Percentiles rank a stretch among this genome's conserved stretches.
Conservation (phyloP, 1,140 invertebrate genomes). For the Maconellicoccus hirsutus region DNA sequence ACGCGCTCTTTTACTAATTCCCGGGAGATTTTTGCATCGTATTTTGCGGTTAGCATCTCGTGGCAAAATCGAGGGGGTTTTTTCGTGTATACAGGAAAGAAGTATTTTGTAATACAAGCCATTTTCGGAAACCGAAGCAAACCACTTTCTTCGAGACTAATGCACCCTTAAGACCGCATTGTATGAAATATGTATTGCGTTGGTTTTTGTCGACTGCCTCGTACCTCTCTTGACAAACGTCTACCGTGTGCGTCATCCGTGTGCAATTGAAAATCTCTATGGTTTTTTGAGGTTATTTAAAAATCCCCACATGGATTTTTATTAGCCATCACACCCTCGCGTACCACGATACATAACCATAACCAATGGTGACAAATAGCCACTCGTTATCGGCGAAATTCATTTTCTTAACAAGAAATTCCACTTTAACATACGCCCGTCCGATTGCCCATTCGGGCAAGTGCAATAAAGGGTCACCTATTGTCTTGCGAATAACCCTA, state of each 20-base stretch:
- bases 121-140: background rate
- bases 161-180: background rate
- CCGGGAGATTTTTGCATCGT: background rate
- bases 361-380: background rate
- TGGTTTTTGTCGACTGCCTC: background rate
- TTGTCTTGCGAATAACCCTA: background rate
- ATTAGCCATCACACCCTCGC: background rate
- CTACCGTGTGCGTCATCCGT: too few species aligned
- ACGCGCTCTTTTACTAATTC: background rate
- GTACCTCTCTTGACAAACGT: too few species aligned
- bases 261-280: too few species aligned
- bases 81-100: background rate
- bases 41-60: background rate
- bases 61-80: background rate
- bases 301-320: too few species aligned
- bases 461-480: slow-evolving; percentile 6
- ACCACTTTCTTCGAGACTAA: background rate
- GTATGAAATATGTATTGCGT: slow-evolving; percentile 1
- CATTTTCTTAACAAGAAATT: background rate
- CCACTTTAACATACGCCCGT: slow-evolving; percentile 2
- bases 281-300: too few species aligned
- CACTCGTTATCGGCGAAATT: background rate
- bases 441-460: background rate
- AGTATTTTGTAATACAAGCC: slow-evolving; percentile 5
- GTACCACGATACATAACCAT: too few species aligned